phyloP scores from a whole-genome alignment of 1,140 invertebrate genomes.

The Pachypeltis micranthus region DNA sequence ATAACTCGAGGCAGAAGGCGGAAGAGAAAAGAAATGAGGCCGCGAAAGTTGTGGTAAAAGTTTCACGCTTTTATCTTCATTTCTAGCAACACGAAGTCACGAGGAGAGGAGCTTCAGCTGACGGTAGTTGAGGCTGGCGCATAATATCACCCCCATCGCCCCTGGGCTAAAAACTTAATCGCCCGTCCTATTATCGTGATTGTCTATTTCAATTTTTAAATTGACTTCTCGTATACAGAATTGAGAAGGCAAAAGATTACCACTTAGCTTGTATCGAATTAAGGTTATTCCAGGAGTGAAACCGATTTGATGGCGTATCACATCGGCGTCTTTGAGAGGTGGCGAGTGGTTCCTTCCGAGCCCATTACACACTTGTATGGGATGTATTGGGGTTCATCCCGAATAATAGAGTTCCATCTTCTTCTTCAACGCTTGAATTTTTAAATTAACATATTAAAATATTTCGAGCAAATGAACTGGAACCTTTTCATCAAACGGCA shows the following conservation, averaged over 20 bases:
- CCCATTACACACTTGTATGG: background rate
- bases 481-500: no score
- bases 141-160: background rate
- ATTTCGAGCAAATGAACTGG: no score
- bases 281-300: background rate
- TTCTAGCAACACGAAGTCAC: no score
- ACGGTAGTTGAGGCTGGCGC: no score
- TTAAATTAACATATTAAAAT: background rate
- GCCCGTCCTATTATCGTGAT: background rate
- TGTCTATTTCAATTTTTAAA: background rate
- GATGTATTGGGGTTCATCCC: background rate
- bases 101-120: no score
- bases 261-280: background rate
- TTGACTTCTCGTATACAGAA: background rate
- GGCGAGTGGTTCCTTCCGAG: background rate
- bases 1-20: no score
- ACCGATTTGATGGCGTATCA: background rate
- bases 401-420: background rate
- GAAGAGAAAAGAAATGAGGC: no score
- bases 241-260: no score
- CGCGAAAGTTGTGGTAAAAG: no score
- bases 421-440: background rate
- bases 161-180: background rate
- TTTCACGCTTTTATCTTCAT: no score
- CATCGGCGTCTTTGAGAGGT: background rate